Evolutionary conservation across 35 echinoderm and acorn worm species (phyloP).

Genomic region (Hemicentrotus pulcherrimus): DNA sequence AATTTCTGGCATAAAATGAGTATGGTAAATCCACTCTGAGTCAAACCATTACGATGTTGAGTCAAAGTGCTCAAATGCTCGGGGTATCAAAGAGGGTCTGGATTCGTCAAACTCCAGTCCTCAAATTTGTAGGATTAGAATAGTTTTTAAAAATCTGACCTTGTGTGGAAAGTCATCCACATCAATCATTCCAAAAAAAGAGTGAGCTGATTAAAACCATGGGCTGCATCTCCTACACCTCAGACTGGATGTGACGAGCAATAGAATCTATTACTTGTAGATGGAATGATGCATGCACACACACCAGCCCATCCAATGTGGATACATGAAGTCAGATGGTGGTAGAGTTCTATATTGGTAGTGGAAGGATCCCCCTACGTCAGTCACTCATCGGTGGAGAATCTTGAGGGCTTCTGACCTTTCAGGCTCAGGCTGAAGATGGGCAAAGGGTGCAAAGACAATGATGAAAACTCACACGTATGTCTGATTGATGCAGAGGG

Average conservation of each 20-base stretch:
- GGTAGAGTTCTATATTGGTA: not conserved
- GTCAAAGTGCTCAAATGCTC: not conserved
- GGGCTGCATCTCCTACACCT: not conserved
- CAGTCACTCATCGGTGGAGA: not conserved
- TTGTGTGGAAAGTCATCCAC: not conserved
- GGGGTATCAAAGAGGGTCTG: not conserved
- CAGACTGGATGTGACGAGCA: not conserved
- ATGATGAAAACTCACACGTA: conserved; percentile 23
- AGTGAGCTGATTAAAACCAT: not conserved
- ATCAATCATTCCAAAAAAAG: not conserved
- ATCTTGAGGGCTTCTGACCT: conserved; percentile 27
- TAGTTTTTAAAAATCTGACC: not conserved
- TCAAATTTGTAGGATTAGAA: not conserved
- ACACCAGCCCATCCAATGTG: not conserved
- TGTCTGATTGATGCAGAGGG: not conserved
- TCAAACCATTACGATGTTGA: not conserved
- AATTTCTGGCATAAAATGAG: not conserved
- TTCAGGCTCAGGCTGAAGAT: conserved; percentile 10
- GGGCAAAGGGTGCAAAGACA: conserved; percentile 25
- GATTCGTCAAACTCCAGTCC: not conserved
- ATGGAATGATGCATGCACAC: not conserved
- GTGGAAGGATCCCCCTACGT: not conserved
- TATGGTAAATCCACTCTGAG: not conserved
- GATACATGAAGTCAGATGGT: conserved; percentile 8
- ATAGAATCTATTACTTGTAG: not conserved